Conservation (phyloP, 1,140 invertebrate genomes). For the Triops cancriformis region DNA sequence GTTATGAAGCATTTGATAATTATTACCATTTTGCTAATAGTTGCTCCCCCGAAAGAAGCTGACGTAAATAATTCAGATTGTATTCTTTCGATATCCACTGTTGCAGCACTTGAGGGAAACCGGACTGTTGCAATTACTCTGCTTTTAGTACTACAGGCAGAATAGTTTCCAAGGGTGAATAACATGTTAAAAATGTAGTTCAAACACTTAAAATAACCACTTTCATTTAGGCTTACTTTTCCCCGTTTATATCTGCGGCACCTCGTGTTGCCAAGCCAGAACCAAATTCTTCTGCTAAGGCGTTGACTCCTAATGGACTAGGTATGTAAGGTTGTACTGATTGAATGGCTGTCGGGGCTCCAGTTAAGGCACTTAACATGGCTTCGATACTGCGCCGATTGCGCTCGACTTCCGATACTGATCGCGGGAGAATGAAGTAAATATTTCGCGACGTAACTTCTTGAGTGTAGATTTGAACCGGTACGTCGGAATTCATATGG, state of each 20-base stretch:
- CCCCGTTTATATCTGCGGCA: conserved; percentile 33
- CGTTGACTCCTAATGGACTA: conserved; percentile 16
- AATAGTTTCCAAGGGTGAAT: conserved; percentile 27
- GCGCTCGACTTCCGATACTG: conserved; percentile 44
- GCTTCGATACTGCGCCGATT: conserved; percentile 60
- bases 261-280: conserved; percentile 11
- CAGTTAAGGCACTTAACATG: conserved; percentile 62
- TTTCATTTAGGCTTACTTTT: conserved; percentile 34
- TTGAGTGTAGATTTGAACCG: conserved; percentile 57
- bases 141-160: conserved; percentile 39
- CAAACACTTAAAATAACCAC: too few species aligned
- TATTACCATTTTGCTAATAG: conserved; percentile 20
- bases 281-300: not conserved
- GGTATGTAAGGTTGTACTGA: conserved; percentile 58
- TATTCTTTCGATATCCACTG: conserved; percentile 58
- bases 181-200: too few species aligned
- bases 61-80: conserved; percentile 48
- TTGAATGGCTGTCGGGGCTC: conserved; percentile 61
- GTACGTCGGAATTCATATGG: conserved; percentile 53
- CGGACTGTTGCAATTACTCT: conserved; percentile 64
- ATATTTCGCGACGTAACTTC: conserved; percentile 58
- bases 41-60: not conserved
- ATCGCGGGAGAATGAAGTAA: conserved; percentile 64
- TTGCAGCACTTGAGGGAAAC: conserved; percentile 48
- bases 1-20: conserved; percentile 33